phyloP scores from a whole-genome alignment of 2,797 vertebrate species.

The Coregonus suidteri region DNA sequence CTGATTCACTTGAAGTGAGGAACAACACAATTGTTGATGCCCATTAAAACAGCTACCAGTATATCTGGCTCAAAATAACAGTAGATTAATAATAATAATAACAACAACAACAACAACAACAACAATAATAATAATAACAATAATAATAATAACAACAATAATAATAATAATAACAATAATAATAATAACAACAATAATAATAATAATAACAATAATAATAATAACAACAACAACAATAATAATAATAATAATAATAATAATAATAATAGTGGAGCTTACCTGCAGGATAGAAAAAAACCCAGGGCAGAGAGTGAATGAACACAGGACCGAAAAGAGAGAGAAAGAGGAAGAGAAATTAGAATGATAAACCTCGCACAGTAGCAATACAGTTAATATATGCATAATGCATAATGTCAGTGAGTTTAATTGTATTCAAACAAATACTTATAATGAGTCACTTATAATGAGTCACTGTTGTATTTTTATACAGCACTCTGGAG shows the following conservation, averaged over 20 bases:
- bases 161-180: not conserved
- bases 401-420: not conserved
- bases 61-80: not conserved
- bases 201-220: no score
- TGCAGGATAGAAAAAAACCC: not conserved
- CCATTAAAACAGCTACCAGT: not conserved
- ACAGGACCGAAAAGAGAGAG: not conserved
- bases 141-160: no score
- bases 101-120: no score
- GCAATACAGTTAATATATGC: no score
- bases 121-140: not conserved
- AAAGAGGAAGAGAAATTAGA: conserved; percentile 3
- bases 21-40: no score
- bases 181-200: no score
- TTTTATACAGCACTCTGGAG: no score
- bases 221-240: no score
- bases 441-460: not conserved
- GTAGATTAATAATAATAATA: not conserved
- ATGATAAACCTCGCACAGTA: not conserved
- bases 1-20: not conserved
- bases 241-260: not conserved
- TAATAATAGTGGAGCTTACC: conserved; percentile 3
- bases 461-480: not conserved
- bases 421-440: not conserved
- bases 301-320: not conserved